Percentiles rank a stretch among this genome's conserved stretches.
phyloP scores from a whole-genome alignment of 2,888 invertebrate genomes.

The Patella pellucida region DNA sequence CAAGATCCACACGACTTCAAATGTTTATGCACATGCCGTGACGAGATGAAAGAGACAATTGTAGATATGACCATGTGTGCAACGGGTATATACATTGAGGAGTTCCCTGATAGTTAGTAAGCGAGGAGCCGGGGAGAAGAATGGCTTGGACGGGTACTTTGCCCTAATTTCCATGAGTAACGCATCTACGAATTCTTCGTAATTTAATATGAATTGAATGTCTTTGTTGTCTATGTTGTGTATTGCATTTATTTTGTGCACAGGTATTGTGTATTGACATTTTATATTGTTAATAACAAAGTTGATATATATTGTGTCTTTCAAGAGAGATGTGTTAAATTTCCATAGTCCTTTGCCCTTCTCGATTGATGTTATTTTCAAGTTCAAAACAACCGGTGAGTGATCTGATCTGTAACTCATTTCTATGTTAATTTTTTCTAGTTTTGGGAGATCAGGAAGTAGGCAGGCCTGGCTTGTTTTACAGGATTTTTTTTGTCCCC shows the following conservation, averaged over 20 bases:
- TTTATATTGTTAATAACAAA: slow-evolving; percentile 15
- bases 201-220: slow-evolving; percentile 21
- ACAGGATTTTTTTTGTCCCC: not conserved
- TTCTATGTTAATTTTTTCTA: not conserved
- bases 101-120: no score
- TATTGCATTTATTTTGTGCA: slow-evolving; percentile 13
- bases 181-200: slow-evolving; percentile 23
- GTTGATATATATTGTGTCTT: slow-evolving; percentile 13
- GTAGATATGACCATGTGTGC: no score
- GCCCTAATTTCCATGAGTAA: slow-evolving; percentile 4
- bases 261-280: slow-evolving; percentile 10
- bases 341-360: slow-evolving; percentile 24
- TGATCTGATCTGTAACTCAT: slow-evolving; percentile 18
- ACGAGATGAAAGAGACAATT: no score
- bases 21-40: no score
- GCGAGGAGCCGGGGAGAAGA: no score
- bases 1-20: no score
- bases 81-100: no score
- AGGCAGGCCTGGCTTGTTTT: not conserved
- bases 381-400: not conserved
- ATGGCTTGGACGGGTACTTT: no score
- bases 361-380: slow-evolving; percentile 11
- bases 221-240: slow-evolving; percentile 8
- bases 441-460: not conserved
- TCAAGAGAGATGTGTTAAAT: slow-evolving; percentile 24